phyloP scores from a whole-genome alignment of 2,888 invertebrate genomes.

The Sialis fuliginosa region DNA sequence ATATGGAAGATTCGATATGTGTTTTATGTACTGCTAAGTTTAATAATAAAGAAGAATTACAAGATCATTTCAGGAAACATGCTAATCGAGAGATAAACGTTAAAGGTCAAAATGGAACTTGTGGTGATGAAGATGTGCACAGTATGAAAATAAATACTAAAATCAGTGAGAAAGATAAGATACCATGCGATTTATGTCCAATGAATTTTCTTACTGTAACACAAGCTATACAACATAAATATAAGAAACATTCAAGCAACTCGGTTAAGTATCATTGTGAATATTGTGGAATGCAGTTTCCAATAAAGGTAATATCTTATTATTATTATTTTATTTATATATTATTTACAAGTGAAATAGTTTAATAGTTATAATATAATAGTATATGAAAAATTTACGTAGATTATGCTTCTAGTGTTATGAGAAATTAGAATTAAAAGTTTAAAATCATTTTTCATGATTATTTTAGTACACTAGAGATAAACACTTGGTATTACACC shows the following conservation, averaged over 20 bases:
- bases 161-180: slow-evolving; percentile 18
- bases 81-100: slow-evolving; percentile 31
- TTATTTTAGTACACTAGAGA: slow-evolving; percentile 35
- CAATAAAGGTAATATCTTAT: slow-evolving; percentile 31
- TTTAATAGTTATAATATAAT: too few species aligned
- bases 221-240: slow-evolving; percentile 47
- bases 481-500: slow-evolving; percentile 35
- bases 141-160: slow-evolving; percentile 7
- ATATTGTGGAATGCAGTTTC: slow-evolving; percentile 50
- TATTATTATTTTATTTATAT: slow-evolving; percentile 2
- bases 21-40: slow-evolving; percentile 11
- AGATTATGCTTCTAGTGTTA: too few species aligned
- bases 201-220: slow-evolving; percentile 37
- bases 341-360: too few species aligned
- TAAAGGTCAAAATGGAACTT: background rate
- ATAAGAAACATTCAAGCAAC: slow-evolving; percentile 42
- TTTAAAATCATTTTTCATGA: too few species aligned
- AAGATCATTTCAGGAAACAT: slow-evolving; percentile 44
- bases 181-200: slow-evolving; percentile 40
- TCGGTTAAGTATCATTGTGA: slow-evolving; percentile 44
- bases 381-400: too few species aligned
- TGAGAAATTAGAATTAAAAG: too few species aligned
- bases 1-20: slow-evolving; percentile 8
- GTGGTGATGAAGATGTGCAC: background rate
- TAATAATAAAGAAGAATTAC: slow-evolving; percentile 32